These are phyloP conservation scores for Protonibea diacanthus DNA, from an alignment of 2,797 vertebrate species.

Conservation along the genomic window DNA sequence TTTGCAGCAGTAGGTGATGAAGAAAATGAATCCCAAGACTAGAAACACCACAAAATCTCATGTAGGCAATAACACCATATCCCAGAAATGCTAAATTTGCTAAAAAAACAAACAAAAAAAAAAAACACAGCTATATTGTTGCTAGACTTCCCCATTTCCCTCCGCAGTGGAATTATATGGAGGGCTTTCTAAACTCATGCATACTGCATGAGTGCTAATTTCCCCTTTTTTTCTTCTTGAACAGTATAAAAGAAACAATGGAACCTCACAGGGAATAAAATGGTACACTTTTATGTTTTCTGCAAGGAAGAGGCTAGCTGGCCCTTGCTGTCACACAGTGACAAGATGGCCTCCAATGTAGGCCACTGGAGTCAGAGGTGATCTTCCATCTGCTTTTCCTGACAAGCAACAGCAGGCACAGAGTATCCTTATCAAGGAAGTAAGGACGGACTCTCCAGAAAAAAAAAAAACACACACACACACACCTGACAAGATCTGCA, in stretches of 20 bases:
- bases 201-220: constrained; percentile 81
- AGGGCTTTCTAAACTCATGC: constrained; percentile 63
- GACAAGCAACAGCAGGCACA: constrained; percentile 58
- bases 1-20: constrained; percentile 46
- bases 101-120: constrained; percentile 30
- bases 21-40: constrained; percentile 51
- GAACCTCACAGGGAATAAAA: constrained; percentile 33
- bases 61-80: constrained; percentile 38
- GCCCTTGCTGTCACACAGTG: constrained; percentile 24
- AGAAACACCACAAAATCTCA: constrained; percentile 29
- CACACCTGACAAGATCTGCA: neutral
- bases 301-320: constrained; percentile 9
- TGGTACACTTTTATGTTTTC: constrained; percentile 57
- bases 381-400: constrained; percentile 47
- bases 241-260: constrained; percentile 70
- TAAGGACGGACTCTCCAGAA: constrained; percentile 19
- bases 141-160: constrained; percentile 56
- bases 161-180: constrained; percentile 47
- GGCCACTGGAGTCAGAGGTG: constrained; percentile 50
- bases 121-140: constrained; percentile 62
- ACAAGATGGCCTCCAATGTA: constrained; percentile 51
- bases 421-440: constrained; percentile 31
- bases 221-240: constrained; percentile 61
- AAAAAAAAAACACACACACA: no score
- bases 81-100: constrained; percentile 61